Conservation (phyloP, 1,140 invertebrate genomes). For the Tigriopus japonicus region DNA sequence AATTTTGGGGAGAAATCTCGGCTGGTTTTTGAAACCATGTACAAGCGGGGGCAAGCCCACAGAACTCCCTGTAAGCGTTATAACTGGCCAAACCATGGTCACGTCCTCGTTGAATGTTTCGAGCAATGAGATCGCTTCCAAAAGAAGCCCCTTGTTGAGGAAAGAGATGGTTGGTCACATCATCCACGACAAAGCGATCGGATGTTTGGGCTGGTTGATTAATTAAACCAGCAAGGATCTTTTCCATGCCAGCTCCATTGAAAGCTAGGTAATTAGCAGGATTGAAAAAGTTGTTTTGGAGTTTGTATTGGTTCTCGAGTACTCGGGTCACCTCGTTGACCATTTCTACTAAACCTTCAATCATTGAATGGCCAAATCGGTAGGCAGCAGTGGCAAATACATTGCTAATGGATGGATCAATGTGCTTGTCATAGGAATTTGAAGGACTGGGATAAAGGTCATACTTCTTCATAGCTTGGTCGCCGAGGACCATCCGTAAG, state of each 20-base stretch:
- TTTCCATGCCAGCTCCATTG: conserved; percentile 1
- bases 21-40: background rate
- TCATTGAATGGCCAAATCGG: conserved; percentile 39
- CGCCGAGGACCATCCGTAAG: conserved; percentile 37
- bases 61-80: background rate
- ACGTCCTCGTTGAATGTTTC: conserved; percentile 12
- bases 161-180: conserved; percentile 11
- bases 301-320: conserved; percentile 15
- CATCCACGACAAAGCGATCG: conserved; percentile 8
- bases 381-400: conserved; percentile 43
- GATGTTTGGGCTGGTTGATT: conserved; percentile 14
- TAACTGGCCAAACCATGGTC: conserved; percentile 9
- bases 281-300: conserved; percentile 1
- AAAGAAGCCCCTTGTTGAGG: conserved; percentile 18
- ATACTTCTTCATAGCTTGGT: conserved; percentile 18
- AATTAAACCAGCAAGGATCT: conserved; percentile 6
- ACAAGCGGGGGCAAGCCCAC: background rate
- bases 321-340: conserved; percentile 23
- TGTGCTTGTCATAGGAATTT: conserved; percentile 55
- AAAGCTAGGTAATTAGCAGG: background rate
- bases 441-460: conserved; percentile 25
- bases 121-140: conserved; percentile 5
- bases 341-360: conserved; percentile 61
- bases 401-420: conserved; percentile 67
- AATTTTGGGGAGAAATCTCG: conserved; percentile 10